These are phyloP conservation scores for Chromoteleia sp. DNA, from an alignment of 2,888 invertebrate species.

Conservation along the genomic window DNA sequence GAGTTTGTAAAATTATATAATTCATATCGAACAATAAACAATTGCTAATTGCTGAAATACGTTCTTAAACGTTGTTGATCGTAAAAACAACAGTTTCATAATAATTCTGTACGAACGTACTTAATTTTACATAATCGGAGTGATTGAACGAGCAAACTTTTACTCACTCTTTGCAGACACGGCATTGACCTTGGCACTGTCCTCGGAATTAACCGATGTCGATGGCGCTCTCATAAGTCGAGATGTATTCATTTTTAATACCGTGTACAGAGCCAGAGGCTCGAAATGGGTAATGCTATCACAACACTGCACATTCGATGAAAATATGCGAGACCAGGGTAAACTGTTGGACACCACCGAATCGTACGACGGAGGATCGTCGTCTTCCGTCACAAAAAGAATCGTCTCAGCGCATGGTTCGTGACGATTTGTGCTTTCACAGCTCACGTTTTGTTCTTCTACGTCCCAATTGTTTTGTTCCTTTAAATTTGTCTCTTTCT, in stretches of 20 bases:
- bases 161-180: conserved; percentile 58
- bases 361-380: conserved; percentile 53
- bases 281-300: conserved; percentile 36
- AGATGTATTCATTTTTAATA: conserved; percentile 39
- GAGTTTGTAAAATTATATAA: background rate
- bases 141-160: conserved; percentile 49
- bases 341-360: conserved; percentile 22
- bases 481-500: background rate
- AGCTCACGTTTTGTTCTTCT: conserved; percentile 3
- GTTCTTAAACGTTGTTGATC: conserved; percentile 22
- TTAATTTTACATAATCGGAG: conserved; percentile 45
- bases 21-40: conserved; percentile 8
- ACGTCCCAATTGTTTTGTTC: conserved; percentile 17
- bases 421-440: conserved; percentile 5
- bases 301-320: conserved; percentile 25
- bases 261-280: conserved; percentile 19
- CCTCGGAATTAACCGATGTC: conserved; percentile 47
- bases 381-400: conserved; percentile 20
- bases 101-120: conserved; percentile 5
- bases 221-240: conserved; percentile 31
- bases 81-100: conserved; percentile 26
- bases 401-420: conserved; percentile 34
- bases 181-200: conserved; percentile 59
- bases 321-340: conserved; percentile 42
- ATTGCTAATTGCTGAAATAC: background rate